Evolutionary conservation across 2,888 invertebrate species (phyloP), one percentile per base, ranked within the genome.

Genomic region (Anthophora plumipes): DNA sequence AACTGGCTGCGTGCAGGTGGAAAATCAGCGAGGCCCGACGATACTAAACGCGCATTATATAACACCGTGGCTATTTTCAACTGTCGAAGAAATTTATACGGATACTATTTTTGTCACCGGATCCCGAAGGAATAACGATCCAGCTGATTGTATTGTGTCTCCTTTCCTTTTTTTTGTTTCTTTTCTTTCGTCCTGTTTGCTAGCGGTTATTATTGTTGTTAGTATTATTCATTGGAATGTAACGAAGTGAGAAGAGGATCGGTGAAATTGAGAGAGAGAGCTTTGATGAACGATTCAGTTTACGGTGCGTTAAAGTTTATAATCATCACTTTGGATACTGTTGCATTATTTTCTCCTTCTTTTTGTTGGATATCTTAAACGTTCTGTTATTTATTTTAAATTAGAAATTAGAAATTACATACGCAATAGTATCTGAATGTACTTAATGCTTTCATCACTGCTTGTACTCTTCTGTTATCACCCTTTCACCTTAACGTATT

Each of bases 1-100:
- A 55, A 25, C 60, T 50, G 55, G 50, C 74, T 69, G 72, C 80
- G 75, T 67, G 83, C 77, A 72, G 72, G 79, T 78, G 77, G 80
- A 77, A 77, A 77, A 83, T 79, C 72, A 69, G 55, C 71, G 68
- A 43, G 39, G 25, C 59, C 63, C 77, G 70, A 70, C 64, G 64
- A 70, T 66, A 72, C n/a, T n/a, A n/a, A n/a, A 25, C 68, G 20
- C 31, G 66, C 48, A n/a, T 80, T 80, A 67, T 71, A 80, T 67
- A 74, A 72, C 61, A 48, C 11, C 39, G n/a, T 31, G 52, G 61
- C 61, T 54, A 39, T 73, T 67, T 67, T 52, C 46, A n/a, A 48
- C 25, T 54, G 39, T 60, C 71, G 67, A 67, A 31, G 41, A 55
- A 67, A 55, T 55, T 48, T 57, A 31, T 22, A 25, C 22, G 59